phyloP scores from a whole-genome alignment of 2,797 vertebrate genomes.

The Enteromius radiatus region DNA sequence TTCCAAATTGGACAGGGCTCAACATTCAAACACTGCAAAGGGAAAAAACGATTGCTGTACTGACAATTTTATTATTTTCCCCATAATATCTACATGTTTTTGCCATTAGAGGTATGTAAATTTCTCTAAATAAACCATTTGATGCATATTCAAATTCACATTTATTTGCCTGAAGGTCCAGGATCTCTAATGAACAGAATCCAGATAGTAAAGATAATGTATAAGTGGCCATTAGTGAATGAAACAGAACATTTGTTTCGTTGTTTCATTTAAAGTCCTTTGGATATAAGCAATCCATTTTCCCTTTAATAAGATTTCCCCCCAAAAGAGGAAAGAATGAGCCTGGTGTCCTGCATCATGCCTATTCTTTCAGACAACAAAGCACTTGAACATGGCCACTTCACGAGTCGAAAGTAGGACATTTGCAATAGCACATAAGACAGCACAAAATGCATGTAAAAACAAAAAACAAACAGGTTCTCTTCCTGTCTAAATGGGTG shows the following conservation, averaged over 20 bases:
- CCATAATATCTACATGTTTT: background rate
- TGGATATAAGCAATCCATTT: background rate
- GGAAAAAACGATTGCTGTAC: background rate
- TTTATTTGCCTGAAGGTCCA: background rate
- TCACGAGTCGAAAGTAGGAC: background rate
- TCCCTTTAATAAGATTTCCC: background rate
- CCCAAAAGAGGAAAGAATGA: too few relatives aligned
- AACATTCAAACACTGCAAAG: background rate
- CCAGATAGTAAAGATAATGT: background rate
- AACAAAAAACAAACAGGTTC: constrained; percentile 1
- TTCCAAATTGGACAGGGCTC: background rate
- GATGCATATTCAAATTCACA: background rate
- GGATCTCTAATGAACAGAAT: background rate
- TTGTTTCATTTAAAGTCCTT: background rate
- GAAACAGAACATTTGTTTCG: background rate
- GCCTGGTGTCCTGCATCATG: background rate
- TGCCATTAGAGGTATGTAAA: background rate
- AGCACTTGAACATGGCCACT: background rate
- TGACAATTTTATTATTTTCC: background rate
- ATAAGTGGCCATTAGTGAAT: background rate
- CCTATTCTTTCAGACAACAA: constrained; percentile 5
- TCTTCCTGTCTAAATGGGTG: constrained; percentile 3
- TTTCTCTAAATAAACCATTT: background rate
- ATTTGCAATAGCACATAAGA: background rate
- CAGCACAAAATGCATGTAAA: background rate